Evolutionary conservation across 2,797 vertebrate genomes (phyloP), one percentile per base, ranked within the genome.

Genomic region (Leptatherina wallacei): DNA sequence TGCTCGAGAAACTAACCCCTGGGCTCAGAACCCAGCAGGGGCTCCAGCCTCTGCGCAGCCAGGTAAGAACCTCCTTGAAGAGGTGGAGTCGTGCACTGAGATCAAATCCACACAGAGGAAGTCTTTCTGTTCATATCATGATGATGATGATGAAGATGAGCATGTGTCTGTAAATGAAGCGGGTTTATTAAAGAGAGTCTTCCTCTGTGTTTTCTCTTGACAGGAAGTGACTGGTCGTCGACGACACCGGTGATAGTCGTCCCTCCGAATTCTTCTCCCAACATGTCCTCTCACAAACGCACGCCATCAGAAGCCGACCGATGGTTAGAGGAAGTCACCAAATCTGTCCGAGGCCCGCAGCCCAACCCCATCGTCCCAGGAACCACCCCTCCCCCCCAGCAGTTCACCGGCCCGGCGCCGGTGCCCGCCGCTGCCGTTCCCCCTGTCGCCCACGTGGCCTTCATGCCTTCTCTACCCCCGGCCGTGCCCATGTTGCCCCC

Each of bases 1-100:
- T 77, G 96, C 96, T 75, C 95, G 98, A 91, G 98, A 98, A 86
- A 98, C 97, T 94, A 99, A 99, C 96, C 98, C 98, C 87, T 99
- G 98, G 98, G 96, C 96, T 83, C 94, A 96, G 90, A 93, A 90
- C 92, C 96, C 96, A 80, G 90, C 93, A 83, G 89, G 80, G 58
- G 78, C 83, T 63, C 88, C 92, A 51, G 79, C 83, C 84, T 80
- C 89, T 0, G 84, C 88, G 65, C 94, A 90, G 86, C 93, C 95
- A 94, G 97, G 96, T 96, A 94, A 93, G 91, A 10, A 30, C 30
- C 69, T 51, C 35, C 2, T 22, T 8, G 10, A 24, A 20, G 69
- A 56, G 36, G 36, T 35, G 11, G 0, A 18, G 24, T 4, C 4
- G 5, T 49, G 44, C 51, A 29, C 51, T 20, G 35, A 38, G 51